Evolutionary conservation across 1,140 invertebrate genomes (phyloP).

Genomic region (Aphidius ervi): DNA sequence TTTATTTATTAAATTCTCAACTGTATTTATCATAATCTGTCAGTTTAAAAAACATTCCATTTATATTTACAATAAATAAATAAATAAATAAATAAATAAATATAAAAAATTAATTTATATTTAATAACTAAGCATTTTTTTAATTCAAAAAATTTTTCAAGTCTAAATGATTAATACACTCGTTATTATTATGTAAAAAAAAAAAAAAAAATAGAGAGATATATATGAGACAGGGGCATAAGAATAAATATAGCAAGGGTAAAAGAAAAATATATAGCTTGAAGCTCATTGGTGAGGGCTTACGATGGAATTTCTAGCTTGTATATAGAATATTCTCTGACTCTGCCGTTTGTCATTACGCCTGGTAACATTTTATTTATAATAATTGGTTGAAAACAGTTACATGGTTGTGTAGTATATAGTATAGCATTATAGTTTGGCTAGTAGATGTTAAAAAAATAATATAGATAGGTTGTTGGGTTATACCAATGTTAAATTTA

Average conservation of each 20-base stretch:
- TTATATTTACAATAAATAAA: too few relatives aligned
- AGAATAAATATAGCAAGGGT: conserved; percentile 10
- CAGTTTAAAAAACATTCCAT: too few relatives aligned
- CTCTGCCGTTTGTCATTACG: conserved; percentile 44
- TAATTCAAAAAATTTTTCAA: conserved; percentile 16
- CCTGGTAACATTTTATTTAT: conserved; percentile 47
- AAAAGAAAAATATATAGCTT: conserved; percentile 29
- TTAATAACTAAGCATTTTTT: conserved; percentile 1
- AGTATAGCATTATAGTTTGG: not conserved
- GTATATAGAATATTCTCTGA: conserved; percentile 22
- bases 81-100: too few relatives aligned
- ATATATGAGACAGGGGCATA: not conserved
- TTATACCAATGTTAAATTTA: conserved; percentile 33
- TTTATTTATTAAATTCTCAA: too few relatives aligned
- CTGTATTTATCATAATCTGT: too few relatives aligned
- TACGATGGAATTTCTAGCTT: conserved; percentile 21
- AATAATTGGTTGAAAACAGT: conserved; percentile 50
- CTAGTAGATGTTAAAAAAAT: not conserved
- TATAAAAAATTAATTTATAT: too few relatives aligned
- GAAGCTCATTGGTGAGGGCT: conserved; percentile 34
- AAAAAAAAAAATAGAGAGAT: conserved; percentile 11
- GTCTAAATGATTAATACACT: conserved; percentile 14
- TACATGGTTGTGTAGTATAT: conserved; percentile 39
- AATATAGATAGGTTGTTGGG: conserved; percentile 19
- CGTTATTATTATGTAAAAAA: conserved; percentile 8